Base-by-base conservation (phyloP, 2,113 vertebrate species). In the Callopanchax toddi region DNA sequence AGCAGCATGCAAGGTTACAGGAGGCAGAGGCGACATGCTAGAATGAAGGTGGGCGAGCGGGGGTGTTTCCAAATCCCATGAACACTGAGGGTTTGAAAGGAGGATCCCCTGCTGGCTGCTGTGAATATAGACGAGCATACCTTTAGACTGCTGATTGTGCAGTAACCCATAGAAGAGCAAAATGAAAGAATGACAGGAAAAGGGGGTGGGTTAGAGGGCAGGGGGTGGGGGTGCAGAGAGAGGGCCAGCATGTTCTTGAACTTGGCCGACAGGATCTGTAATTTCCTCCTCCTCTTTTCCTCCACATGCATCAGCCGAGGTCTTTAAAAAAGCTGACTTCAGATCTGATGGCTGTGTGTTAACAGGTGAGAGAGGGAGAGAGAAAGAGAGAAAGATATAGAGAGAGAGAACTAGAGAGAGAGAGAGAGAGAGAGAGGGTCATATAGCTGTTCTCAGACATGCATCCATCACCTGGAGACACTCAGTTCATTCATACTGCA, bases 91-190 rank as follows among this genome's bases (percentile, higher is more conserved):
- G 68, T 60, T 64, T 79, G 67, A 80, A 76, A 75, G 67, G 60
- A 71, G 57, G 85, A 89, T 84, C 85, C 79, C 89, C 84, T 76
- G 81, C 78, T 37, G 82, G 43, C 61, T 18, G 70, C 74, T 56
- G 62, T 91, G 86, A 90, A 91, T 85, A 74, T 82, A 63, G 61
- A 52, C 77, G 59, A n/a, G 65, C 84, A 89, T 86, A 89, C 86
- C 82, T 89, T 85, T 58, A 70, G 76, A 82, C 67, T 71, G 84
- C 40, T 45, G 40, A 78, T 84, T 82, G 81, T 85, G 83, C 77
- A 78, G 62, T 13, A 56, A 71, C 43, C 58, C 39, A 26, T 34
- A 67, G 74, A 68, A 84, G 59, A 66, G 79, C 60, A 37, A 40
- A 52, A 67, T 56, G 37, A 77, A 57, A 67, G 40, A 77, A 73